Evolutionary conservation across 2,888 invertebrate species (phyloP).

Genomic region (Syrista parreyssii): DNA sequence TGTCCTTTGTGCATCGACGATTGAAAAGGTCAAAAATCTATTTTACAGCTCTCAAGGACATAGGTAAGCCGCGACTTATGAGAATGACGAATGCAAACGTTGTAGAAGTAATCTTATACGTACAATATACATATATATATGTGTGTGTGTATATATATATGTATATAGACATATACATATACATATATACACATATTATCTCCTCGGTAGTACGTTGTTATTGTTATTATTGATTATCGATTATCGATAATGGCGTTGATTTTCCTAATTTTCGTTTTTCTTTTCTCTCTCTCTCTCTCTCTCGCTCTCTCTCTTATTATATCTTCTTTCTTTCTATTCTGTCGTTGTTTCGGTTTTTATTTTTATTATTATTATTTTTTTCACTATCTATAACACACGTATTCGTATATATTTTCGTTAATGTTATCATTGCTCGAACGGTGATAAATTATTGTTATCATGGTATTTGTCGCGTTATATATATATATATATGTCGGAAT

Average conservation of each 20-base stretch:
- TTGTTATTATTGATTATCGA: too few species aligned
- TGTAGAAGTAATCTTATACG: constrained; percentile 35
- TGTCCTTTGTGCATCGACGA: constrained; percentile 46
- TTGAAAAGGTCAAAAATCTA: constrained; percentile 47
- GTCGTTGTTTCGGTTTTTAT: neutral
- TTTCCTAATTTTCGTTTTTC: constrained; percentile 11
- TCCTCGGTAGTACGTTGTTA: too few species aligned
- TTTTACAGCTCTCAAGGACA: constrained; percentile 65
- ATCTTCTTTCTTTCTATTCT: constrained; percentile 5
- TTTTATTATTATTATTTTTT: too few species aligned
- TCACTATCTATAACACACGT: neutral
- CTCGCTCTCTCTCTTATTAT: neutral
- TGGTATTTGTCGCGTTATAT: too few species aligned
- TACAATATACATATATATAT: too few species aligned
- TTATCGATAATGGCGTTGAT: neutral
- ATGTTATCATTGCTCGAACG: too few species aligned
- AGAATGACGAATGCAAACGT: constrained; percentile 56
- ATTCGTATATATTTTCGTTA: neutral
- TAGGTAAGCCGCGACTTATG: constrained; percentile 62
- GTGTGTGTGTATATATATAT: too few species aligned
- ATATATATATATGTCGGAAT: too few species aligned
- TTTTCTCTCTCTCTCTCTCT: constrained; percentile 12
- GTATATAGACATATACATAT: too few species aligned
- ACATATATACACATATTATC: too few species aligned
- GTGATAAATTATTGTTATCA: too few species aligned